phyloP scores from a whole-genome alignment of 2,113 vertebrate species.

The Phocoena sinus region DNA sequence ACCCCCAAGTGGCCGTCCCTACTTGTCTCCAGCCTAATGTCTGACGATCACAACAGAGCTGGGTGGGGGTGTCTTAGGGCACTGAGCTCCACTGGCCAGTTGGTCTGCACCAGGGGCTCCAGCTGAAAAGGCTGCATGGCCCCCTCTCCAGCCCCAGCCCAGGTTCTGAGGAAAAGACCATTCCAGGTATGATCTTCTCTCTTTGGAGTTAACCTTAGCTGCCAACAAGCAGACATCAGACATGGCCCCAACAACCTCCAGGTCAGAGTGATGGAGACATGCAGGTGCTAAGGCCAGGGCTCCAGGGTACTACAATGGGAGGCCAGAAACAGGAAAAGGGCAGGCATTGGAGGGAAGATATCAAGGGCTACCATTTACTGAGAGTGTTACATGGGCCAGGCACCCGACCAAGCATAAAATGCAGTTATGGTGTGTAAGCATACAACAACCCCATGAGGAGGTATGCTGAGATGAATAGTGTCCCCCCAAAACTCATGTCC shows the following conservation, averaged over 20 bases:
- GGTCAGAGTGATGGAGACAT: neutral
- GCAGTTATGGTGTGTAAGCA: neutral
- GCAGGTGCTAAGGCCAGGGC: neutral
- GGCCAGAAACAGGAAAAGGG: neutral
- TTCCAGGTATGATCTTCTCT: neutral
- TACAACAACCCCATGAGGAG: neutral
- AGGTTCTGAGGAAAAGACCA: neutral
- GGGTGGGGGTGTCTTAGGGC: neutral
- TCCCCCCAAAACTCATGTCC: neutral
- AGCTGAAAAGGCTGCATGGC: neutral
- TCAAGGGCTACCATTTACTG: neutral
- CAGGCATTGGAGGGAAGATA: neutral
- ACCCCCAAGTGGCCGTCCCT: neutral
- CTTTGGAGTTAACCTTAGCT: neutral
- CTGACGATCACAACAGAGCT: neutral
- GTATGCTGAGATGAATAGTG: neutral
- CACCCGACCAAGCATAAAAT: neutral
- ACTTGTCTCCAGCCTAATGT: neutral
- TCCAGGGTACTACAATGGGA: neutral
- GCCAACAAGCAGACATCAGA: neutral
- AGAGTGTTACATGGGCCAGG: rapidly evolving
- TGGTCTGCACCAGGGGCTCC: neutral
- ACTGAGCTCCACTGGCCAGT: rapidly evolving
- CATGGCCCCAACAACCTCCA: neutral
- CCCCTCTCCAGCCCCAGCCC: neutral